Evolutionary conservation across 23 tunicate genomes (phyloP), one percentile per base, ranked within the genome.

Genomic region (Trididemnum nubilum): DNA sequence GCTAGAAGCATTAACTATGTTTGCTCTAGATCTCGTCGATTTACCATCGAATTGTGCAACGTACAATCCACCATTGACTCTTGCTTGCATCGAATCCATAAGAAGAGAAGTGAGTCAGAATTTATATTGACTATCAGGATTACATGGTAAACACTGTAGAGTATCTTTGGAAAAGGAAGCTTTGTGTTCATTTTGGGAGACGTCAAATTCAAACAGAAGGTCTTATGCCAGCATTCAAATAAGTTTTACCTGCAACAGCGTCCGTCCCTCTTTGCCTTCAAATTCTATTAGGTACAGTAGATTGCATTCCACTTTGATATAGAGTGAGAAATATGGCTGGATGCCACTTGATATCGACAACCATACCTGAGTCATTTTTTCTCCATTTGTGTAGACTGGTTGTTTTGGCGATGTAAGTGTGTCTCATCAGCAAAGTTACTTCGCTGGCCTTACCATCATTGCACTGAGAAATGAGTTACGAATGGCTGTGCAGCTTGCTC

Each of bases 21-120:
- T n/a, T n/a, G n/a, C n/a, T 61, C 3, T 24, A 61, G 67, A 61
- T 61, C 3, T 24, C 4, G 26, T 24, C 25, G 38, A 9, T 33
- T 24, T 69, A 2, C 74, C 74, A 33, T 2, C 36, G 5, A 34
- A 22, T 31, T 69, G 74, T 34, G 12, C 39, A 5, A 69, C 74
- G 5, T 69, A 69, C 22, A 69, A 69, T 69, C 74, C 74, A 5
- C 39, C 74, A 7, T 33, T 69, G 4, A 28, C 74, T 3, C 22
- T 69, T 15, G 39, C 74, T 5, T 69, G 74, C 32, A 34, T 69
- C 22, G 74, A 69, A 7, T 28, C 37, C 9, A 69, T 69, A 3
- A 29, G 37, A 33, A 69, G 22, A 12, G 9, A 29, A 2, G 74
- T 69, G 22, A 69, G 37, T 34, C 4, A 61, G 22, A 22, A 9